Percentiles rank a stretch among this genome's conserved stretches.
Evolutionary conservation across 2,113 vertebrate genomes (phyloP).

Genomic region (Dissostichus mawsoni): DNA sequence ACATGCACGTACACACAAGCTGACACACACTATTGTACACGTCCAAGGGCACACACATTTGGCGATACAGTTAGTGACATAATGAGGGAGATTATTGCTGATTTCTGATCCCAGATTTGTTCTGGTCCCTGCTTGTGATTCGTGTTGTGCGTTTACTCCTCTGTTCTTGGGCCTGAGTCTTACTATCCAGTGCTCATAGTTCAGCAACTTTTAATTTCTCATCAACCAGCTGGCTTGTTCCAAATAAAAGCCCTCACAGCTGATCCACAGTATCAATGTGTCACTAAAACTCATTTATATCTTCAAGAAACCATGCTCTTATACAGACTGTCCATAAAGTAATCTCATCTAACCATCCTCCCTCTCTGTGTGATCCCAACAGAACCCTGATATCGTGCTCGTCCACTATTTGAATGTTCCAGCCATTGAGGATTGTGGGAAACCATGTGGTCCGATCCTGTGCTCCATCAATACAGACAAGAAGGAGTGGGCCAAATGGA

Average conservation of each 20-base stretch:
- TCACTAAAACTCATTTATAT: conserved; percentile 34
- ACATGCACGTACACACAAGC: conserved; percentile 45
- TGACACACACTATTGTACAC: conserved; percentile 21
- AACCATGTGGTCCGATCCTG: conserved; percentile 97
- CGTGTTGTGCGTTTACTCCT: conserved; percentile 28
- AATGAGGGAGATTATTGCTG: conserved; percentile 56
- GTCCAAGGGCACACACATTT: conserved; percentile 28
- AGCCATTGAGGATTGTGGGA: conserved; percentile 98
- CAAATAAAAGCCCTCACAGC: conserved; percentile 50
- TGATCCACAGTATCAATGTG: conserved; percentile 44
- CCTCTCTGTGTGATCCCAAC: conserved; percentile 48
- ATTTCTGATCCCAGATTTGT: conserved; percentile 62
- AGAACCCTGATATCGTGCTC: conserved; percentile 99
- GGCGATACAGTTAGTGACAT: conserved; percentile 49
- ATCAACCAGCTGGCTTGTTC: conserved; percentile 51
- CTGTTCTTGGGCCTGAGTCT: conserved; percentile 32
- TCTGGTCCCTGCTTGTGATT: conserved; percentile 48
- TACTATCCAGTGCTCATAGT: conserved; percentile 32
- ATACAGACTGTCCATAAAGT: too few relatives aligned
- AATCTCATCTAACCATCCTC: too few relatives aligned
- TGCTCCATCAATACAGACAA: conserved; percentile 99
- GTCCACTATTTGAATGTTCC: conserved; percentile 99
- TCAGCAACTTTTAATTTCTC: conserved; percentile 50
- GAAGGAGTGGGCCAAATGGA: conserved; percentile 99
- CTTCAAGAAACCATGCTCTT: conserved; percentile 32